phyloP scores from a whole-genome alignment of 2,797 vertebrate genomes.

The Gymnothorax javanicus region DNA sequence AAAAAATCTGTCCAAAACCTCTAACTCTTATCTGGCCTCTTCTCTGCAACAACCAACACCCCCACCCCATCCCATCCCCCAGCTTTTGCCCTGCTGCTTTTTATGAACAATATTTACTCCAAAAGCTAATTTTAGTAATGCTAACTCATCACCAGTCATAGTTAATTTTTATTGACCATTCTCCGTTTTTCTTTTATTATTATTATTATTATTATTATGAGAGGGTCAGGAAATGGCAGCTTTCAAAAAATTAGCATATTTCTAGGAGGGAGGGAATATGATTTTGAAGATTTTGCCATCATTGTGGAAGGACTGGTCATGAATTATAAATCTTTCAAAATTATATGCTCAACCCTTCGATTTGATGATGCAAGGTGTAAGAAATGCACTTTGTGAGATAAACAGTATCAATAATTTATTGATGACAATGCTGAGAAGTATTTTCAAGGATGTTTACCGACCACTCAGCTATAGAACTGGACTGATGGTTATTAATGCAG shows the following conservation, averaged over 20 bases:
- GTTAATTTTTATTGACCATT: background rate
- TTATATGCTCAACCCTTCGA: background rate
- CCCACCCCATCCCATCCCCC: slow-evolving; percentile 46
- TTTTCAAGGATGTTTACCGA: background rate
- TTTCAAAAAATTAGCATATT: slow-evolving; percentile 14
- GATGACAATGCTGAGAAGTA: background rate
- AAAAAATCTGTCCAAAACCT: slow-evolving; percentile 95
- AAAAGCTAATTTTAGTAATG: no score
- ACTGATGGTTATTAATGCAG: background rate
- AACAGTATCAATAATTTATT: slow-evolving; percentile 20
- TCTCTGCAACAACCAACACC: slow-evolving; percentile 78
- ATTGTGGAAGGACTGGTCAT: slow-evolving; percentile 5
- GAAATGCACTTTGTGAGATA: slow-evolving; percentile 16
- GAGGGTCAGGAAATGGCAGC: background rate
- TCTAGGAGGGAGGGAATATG: slow-evolving; percentile 2
- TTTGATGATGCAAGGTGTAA: slow-evolving; percentile 21
- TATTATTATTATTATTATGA: background rate
- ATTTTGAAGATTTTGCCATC: slow-evolving; percentile 18
- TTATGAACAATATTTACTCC: no score
- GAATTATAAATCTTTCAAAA: slow-evolving; percentile 7
- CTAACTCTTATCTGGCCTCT: slow-evolving; percentile 77
- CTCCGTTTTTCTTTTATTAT: background rate
- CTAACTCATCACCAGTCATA: background rate
- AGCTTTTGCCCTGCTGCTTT: no score
- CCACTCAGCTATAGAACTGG: background rate